Evolutionary conservation across 2,888 invertebrate species (phyloP).

Genomic region (Xanthostigma xanthostigma): DNA sequence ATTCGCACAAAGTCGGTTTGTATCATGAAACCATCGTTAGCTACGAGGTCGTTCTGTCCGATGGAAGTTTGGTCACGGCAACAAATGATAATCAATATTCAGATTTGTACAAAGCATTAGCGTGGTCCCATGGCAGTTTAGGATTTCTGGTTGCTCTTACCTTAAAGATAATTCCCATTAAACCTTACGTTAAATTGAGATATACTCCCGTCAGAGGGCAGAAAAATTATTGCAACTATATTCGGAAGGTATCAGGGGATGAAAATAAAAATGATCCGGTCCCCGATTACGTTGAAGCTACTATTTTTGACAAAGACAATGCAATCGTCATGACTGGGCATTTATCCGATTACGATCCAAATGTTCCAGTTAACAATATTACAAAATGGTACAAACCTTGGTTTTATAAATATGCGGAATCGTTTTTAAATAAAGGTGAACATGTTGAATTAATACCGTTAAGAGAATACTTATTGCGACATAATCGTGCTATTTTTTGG

Average conservation of each 20-base stretch:
- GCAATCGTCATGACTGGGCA: conserved; percentile 53
- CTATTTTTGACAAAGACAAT: conserved; percentile 42
- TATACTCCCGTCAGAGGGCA: conserved; percentile 47
- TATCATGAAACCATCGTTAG: conserved; percentile 50
- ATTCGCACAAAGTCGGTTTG: conserved; percentile 53
- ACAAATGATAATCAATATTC: conserved; percentile 33
- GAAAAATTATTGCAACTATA: conserved; percentile 43
- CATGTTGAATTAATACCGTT: conserved; percentile 45
- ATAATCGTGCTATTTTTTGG: conserved; percentile 57
- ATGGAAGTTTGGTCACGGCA: conserved; percentile 43
- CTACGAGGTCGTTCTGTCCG: conserved; percentile 48
- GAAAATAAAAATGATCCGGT: conserved; percentile 28
- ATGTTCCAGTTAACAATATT: conserved; percentile 36
- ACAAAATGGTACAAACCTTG: conserved; percentile 55
- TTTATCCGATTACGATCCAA: conserved; percentile 40
- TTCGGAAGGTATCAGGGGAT: conserved; percentile 43
- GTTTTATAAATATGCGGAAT: conserved; percentile 53
- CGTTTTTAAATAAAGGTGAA: conserved; percentile 36
- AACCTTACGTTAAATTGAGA: conserved; percentile 47
- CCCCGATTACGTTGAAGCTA: conserved; percentile 51
- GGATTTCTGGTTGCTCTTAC: conserved; percentile 50
- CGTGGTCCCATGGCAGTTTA: conserved; percentile 53
- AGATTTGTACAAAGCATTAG: conserved; percentile 42
- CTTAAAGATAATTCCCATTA: conserved; percentile 42
- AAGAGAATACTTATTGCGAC: conserved; percentile 45